Evolutionary conservation across 2,113 vertebrate genomes (phyloP), one percentile per base, ranked within the genome.

Genomic region (Nematolebias whitei): DNA sequence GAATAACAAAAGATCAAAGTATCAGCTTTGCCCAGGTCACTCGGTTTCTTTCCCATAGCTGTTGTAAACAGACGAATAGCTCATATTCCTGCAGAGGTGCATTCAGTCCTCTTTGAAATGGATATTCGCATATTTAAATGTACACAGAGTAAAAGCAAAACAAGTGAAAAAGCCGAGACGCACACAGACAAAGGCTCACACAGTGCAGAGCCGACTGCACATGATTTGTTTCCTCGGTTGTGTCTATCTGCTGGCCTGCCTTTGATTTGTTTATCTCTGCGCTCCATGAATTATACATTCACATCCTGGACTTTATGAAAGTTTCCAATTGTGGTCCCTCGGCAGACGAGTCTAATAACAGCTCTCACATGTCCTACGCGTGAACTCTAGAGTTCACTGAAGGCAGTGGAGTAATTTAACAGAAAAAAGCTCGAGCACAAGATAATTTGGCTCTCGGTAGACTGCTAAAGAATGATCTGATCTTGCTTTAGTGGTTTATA

Each of bases 1-100:
- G 70, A 81, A 85, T 81, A 78, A 84, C 71, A 66, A 66, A 78
- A 81, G 62, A 88, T 90, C 73, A 88, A 85, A 87, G 86, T 20
- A 13, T 39, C 43, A 39, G 55, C 49, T 78, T 75, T 47, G 73
- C 35, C 10, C 59, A 26, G 85, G 86, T 90, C 72, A 50, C 63
- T 39, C 54, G 76, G 64, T 79, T 79, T 60, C 68, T 59, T 71
- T 74, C 56, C 48, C 39, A 18, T 54, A 39, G 63, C 68, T 55
- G 68, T 29, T 62, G 68, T 66, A 79, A 81, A 88, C 80, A 81
- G 56, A 79, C 47, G 41, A 54, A 82, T 62, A 63, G 60, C 59
- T 72, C 61, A 43, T 67, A 66, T 71, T 71, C 44, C 63, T 10
- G 15, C 64, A 53, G 53, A 47, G 4, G 18, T 39, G 79, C 66